These are phyloP conservation scores for Mechanitis mazaeus DNA, from an alignment of 2,888 invertebrate species.

Conservation along the genomic window DNA sequence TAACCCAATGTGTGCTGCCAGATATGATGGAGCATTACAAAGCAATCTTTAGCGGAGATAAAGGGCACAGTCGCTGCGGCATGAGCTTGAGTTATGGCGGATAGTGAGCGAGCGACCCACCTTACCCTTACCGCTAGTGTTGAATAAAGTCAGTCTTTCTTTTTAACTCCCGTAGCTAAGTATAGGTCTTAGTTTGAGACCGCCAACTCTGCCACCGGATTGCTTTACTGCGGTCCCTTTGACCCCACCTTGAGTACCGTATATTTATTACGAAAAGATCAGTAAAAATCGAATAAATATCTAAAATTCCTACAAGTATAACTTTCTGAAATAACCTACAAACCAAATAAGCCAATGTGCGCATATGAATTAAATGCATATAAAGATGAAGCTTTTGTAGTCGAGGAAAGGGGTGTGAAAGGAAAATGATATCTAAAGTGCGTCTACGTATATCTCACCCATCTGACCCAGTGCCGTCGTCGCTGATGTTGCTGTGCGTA, in stretches of 20 bases:
- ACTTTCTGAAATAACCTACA: not conserved
- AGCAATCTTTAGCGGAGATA: slow-evolving; percentile 3
- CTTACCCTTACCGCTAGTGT: slow-evolving; percentile 26
- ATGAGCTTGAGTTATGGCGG: slow-evolving; percentile 25
- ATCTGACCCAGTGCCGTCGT: slow-evolving; percentile 82
- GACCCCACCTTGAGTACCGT: slow-evolving; percentile 33
- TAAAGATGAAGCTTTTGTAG: not conserved
- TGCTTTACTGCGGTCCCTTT: slow-evolving; percentile 32
- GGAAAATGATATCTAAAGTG: slow-evolving; percentile 14
- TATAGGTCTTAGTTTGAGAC: slow-evolving; percentile 31
- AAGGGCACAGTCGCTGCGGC: not conserved
- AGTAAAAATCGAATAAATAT: slow-evolving; percentile 15
- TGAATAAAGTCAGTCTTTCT: slow-evolving; percentile 22
- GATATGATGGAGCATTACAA: not conserved
- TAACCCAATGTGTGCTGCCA: too few relatives aligned
- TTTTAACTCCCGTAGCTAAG: slow-evolving; percentile 24
- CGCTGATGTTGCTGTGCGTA: slow-evolving; percentile 85
- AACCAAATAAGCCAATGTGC: too few relatives aligned
- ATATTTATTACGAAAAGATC: slow-evolving; percentile 17
- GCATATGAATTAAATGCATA: too few relatives aligned
- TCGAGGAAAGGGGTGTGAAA: not conserved
- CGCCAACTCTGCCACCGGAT: slow-evolving; percentile 34
- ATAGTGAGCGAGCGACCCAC: slow-evolving; percentile 26
- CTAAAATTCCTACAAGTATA: not conserved
- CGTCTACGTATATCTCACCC: slow-evolving; percentile 72